Evolutionary conservation across 2,113 vertebrate genomes (phyloP), one percentile per base, ranked within the genome.

Genomic region (Sapayoa aenigma): DNA sequence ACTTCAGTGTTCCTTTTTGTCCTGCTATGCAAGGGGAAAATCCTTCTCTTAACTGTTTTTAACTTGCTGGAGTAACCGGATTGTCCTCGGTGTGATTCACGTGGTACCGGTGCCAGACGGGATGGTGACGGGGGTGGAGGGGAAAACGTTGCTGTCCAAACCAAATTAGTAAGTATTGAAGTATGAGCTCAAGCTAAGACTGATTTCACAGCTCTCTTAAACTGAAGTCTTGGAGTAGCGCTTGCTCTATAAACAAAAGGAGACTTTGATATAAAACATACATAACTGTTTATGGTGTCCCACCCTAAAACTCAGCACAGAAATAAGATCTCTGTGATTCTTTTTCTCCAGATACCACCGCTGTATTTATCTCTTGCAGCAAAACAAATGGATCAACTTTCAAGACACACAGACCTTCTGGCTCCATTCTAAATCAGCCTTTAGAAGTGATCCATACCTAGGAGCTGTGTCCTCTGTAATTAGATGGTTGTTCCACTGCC

Each of bases 191-290:
- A 88, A 56, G 63, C 85, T 59, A 47, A 71, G 75, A 42, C 67
- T 90, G 77, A 39, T 62, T 86, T 94, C 67, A 67, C 85, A 88
- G 67, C 65, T 84, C 73, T 25, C 68, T 55, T 55, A 44, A 63
- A 35, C 79, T 73, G 53, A 76, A 87, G 58, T 65, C 81, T 77
- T 69, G 84, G 87, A 87, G 82, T 62, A 91, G 84, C 50, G 83
- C 58, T 27, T 5, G 0, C 75, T 93, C 60, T 92, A 6, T 95
- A 95, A 95, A 96, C 95, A 95, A 58, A 90, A 93, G 72, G 79
- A 91, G 90, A 88, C 90, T 91, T 90, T 95, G 87, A 90, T 90
- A 93, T 80, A 90, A 95, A 96, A 76, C 94, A 95, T 42, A 84
- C 83, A 17, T 52, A 84, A 89, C 65, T 86, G 83, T 93, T 93